These are phyloP conservation scores for Achlya flavicornis DNA, from an alignment of 2,888 invertebrate genomes.

Conservation along the genomic window DNA sequence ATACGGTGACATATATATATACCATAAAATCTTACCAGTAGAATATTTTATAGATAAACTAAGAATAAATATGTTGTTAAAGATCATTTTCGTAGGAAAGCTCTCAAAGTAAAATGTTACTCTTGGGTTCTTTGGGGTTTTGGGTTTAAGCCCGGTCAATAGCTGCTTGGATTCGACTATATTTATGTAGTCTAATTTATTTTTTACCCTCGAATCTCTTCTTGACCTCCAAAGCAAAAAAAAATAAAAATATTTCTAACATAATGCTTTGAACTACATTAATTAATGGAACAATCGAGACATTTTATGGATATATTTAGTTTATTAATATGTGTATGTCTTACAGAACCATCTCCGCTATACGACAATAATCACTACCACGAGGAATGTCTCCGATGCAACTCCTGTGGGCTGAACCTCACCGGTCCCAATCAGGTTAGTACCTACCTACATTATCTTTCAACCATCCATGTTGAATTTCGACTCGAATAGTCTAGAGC, in stretches of 20 bases:
- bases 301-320: neutral
- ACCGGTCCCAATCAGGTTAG: slow-evolving; percentile 93
- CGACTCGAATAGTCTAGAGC: too few relatives aligned
- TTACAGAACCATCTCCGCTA: slow-evolving; percentile 93
- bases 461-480: too few relatives aligned
- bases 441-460: slow-evolving; percentile 13
- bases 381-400: slow-evolving; percentile 98
- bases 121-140: slow-evolving; percentile 20
- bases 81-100: slow-evolving; percentile 18
- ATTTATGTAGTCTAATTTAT: slow-evolving; percentile 30
- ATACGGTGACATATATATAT: too few relatives aligned
- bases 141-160: slow-evolving; percentile 20
- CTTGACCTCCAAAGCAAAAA: slow-evolving; percentile 13
- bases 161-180: slow-evolving; percentile 27
- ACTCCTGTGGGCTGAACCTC: slow-evolving; percentile 96
- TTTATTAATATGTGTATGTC: neutral
- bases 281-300: neutral
- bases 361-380: slow-evolving; percentile 98
- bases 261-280: too few relatives aligned
- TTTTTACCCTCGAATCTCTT: slow-evolving; percentile 20
- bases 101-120: slow-evolving; percentile 24
- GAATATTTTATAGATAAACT: slow-evolving; percentile 6
- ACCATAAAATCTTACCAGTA: slow-evolving; percentile 7
- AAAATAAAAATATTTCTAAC: slow-evolving; percentile 16
- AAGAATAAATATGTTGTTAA: slow-evolving; percentile 20